A percentile compares a stretch with the other conserved stretches of the same genome.
Conservation (phyloP, 2,113 vertebrate genomes). For the Centropus unirufus region DNA sequence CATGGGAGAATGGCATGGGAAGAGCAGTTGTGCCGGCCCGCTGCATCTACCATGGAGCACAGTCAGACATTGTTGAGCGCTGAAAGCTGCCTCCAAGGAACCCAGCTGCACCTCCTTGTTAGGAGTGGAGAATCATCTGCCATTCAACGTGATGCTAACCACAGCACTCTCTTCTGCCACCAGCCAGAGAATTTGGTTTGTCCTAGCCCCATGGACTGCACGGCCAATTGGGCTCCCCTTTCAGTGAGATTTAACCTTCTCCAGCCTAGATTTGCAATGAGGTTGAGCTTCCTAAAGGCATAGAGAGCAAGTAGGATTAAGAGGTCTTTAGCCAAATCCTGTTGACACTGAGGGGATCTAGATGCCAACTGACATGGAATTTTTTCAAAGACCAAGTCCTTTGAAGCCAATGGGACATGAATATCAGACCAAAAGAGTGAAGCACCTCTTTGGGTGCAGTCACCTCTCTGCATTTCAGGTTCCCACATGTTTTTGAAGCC, state of each 20-base stretch:
- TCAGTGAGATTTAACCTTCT: background rate
- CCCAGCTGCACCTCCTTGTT: conserved; percentile 59
- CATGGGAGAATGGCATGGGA: background rate
- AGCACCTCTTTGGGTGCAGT: background rate
- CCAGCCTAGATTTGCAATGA: background rate
- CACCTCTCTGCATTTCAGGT: background rate
- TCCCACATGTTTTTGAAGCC: background rate
- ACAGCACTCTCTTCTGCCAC: background rate
- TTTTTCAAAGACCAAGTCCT: background rate
- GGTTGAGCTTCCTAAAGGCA: background rate
- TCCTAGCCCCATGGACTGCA: background rate
- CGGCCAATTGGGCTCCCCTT: background rate
- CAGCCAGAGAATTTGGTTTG: conserved; percentile 11
- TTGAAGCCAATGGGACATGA: background rate
- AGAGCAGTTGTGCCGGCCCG: background rate
- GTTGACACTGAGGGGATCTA: background rate
- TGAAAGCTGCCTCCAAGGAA: conserved; percentile 54
- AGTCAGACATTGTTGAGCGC: conserved; percentile 24
- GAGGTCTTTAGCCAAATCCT: background rate
- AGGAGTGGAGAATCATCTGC: conserved; percentile 6
- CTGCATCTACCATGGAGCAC: background rate
- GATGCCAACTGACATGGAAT: background rate
- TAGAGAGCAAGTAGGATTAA: background rate
- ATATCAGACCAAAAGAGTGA: background rate
- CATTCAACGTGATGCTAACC: background rate